Evolutionary conservation across 2,113 vertebrate genomes (phyloP), one percentile per base, ranked within the genome.

Genomic region (Shinisaurus crocodilurus): DNA sequence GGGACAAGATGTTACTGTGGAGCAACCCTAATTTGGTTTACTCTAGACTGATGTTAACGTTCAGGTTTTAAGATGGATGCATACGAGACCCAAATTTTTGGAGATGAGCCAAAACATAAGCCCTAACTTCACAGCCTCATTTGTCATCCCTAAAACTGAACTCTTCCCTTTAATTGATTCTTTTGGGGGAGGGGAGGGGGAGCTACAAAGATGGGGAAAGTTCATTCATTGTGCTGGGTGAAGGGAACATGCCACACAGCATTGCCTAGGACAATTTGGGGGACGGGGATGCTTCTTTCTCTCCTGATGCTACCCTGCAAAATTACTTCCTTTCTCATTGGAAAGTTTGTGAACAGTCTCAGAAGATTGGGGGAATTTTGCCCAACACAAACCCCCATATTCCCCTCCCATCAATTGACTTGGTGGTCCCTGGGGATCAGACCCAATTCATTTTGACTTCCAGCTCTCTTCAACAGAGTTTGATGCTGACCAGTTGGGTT

Each of bases 381-480:
- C n/a, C n/a, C n/a, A n/a, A n/a, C n/a, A n/a, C n/a, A n/a, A n/a
- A n/a, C n/a, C n/a, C n/a, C n/a, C n/a, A n/a, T n/a, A n/a, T n/a
- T n/a, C n/a, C n/a, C n/a, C n/a, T n/a, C n/a, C n/a, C n/a, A n/a
- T n/a, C n/a, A n/a, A n/a, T n/a, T n/a, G n/a, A n/a, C n/a, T n/a
- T n/a, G n/a, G n/a, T n/a, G n/a, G n/a, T n/a, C n/a, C n/a, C n/a
- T 77, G 25, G 43, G 75, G 75, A 23, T 77, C 45, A 77, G 29
- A 27, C 40, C 75, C 45, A 85, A 43, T 88, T 76, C 72, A 34
- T 82, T 69, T 82, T 34, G 84, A 82, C 32, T 88, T 91, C 50
- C 6, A 37, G 50, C 88, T 50, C 65, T 1, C 34, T 25, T 1
- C 32, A 90, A 29, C 0, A 82, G 87, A 72, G 82, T 15, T 4